Evolutionary conservation across 64 coral and sea anemone genomes (phyloP).

Genomic region (Exaiptasia diaphana): DNA sequence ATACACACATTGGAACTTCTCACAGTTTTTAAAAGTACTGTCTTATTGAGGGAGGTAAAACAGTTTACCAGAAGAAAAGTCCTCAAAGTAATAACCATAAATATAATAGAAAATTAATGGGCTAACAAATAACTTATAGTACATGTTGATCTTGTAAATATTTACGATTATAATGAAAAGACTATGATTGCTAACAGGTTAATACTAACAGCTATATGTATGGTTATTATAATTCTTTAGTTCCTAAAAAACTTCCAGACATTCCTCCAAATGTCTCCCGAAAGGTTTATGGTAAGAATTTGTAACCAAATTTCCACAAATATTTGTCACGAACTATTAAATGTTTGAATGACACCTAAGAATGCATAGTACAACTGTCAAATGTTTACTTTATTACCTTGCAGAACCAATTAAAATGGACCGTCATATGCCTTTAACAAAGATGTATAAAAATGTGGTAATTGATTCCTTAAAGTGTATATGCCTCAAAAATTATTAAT

Average conservation of each 20-base stretch:
- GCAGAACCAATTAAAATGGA: background rate
- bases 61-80: background rate
- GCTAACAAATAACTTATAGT: no score
- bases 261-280: background rate
- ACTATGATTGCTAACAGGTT: no score
- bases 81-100: no score
- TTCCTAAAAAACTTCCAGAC: background rate
- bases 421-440: background rate
- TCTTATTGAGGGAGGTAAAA: background rate
- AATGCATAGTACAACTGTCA: background rate
- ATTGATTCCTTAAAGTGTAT: no score
- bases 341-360: background rate
- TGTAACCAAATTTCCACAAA: background rate
- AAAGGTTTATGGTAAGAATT: constrained; percentile 1
- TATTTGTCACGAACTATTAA: background rate
- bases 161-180: no score
- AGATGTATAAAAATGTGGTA: constrained; percentile 1
- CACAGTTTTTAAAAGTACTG: no score
- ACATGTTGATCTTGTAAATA: no score
- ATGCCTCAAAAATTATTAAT: no score
- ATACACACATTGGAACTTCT: no score
- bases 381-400: background rate
- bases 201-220: no score
- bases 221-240: background rate
- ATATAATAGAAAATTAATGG: no score